These are phyloP conservation scores for Macaria liturata DNA, from an alignment of 2,888 invertebrate species.

Conservation along the genomic window DNA sequence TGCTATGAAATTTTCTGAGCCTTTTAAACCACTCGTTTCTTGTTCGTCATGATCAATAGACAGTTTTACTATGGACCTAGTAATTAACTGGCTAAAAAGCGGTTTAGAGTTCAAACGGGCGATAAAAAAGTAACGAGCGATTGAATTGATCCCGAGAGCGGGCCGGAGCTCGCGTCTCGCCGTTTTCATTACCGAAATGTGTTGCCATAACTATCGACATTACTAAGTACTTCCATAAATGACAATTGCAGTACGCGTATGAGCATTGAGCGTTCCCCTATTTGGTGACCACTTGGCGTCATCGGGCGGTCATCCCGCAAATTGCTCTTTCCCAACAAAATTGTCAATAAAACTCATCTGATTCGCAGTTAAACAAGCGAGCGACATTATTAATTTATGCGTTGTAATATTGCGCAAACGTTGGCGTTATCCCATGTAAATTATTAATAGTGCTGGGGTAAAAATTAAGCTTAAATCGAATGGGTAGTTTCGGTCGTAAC, in stretches of 20 bases:
- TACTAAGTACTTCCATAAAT: slow-evolving; percentile 59
- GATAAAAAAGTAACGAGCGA: slow-evolving; percentile 11
- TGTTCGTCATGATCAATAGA: background rate
- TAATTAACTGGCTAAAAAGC: no score
- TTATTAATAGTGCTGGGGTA: slow-evolving; percentile 83
- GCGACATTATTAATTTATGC: slow-evolving; percentile 83
- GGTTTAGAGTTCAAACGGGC: background rate
- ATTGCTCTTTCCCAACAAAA: slow-evolving; percentile 82
- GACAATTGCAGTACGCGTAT: slow-evolving; percentile 56
- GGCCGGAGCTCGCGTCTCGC: slow-evolving; percentile 35
- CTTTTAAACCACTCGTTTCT: background rate
- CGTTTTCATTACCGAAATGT: slow-evolving; percentile 39
- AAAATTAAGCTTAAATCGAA: slow-evolving; percentile 82
- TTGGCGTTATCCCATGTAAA: slow-evolving; percentile 79
- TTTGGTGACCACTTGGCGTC: slow-evolving; percentile 79
- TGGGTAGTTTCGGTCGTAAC: slow-evolving; percentile 79
- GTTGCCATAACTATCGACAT: slow-evolving; percentile 52
- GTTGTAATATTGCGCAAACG: slow-evolving; percentile 81
- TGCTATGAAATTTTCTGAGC: slow-evolving; percentile 1
- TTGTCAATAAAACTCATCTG: slow-evolving; percentile 84
- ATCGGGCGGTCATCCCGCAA: slow-evolving; percentile 78
- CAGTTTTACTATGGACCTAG: background rate
- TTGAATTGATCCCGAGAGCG: slow-evolving; percentile 9
- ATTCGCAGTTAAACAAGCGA: slow-evolving; percentile 83
- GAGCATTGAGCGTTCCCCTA: slow-evolving; percentile 58